Percentiles rank a stretch among this genome's conserved stretches.
Conservation (phyloP, 1,140 invertebrate genomes). For the Yoshiicerus persimilis region DNA sequence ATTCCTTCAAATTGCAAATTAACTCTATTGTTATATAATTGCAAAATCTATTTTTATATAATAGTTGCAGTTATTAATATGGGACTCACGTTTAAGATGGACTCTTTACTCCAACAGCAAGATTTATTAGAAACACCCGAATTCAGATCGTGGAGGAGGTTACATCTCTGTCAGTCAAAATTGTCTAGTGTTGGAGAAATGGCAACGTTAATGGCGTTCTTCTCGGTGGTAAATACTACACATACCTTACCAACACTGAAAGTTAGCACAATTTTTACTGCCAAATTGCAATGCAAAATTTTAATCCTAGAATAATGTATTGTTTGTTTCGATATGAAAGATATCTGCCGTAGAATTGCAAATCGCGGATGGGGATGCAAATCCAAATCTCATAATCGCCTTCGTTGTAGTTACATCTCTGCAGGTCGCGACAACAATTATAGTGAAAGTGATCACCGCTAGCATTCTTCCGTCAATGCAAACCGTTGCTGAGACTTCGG, state of each 20-base stretch:
- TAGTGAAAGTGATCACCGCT: constrained; percentile 9
- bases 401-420: constrained; percentile 31
- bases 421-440: constrained; percentile 26
- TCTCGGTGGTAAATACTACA: constrained; percentile 33
- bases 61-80: background rate
- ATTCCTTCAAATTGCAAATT: no score
- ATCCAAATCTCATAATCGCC: constrained; percentile 13
- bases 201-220: constrained; percentile 40
- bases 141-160: constrained; percentile 29
- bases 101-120: background rate
- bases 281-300: background rate
- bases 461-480: constrained; percentile 29
- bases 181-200: constrained; percentile 16
- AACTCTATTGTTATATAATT: no score
- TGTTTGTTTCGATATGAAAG: background rate
- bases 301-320: background rate
- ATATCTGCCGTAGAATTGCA: constrained; percentile 34
- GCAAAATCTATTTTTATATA: no score
- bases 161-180: constrained; percentile 36
- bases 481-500: background rate
- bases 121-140: background rate
- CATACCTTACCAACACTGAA: background rate
- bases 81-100: background rate
- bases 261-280: background rate
- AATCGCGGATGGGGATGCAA: background rate